These are phyloP conservation scores for Caenorhabditis briggsae DNA, from an alignment of 1,140 invertebrate species.

Conservation along the genomic window DNA sequence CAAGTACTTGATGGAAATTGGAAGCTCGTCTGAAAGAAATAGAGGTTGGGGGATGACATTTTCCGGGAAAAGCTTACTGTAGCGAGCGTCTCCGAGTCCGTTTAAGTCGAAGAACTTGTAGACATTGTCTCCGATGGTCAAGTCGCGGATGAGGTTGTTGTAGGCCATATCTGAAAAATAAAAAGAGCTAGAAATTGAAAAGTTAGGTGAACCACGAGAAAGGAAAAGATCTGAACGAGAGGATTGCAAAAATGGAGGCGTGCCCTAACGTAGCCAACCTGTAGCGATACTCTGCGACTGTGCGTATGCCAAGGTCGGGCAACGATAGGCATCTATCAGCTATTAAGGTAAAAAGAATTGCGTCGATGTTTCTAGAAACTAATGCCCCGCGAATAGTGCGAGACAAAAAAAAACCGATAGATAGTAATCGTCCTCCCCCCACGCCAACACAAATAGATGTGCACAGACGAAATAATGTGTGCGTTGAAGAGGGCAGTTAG, in stretches of 20 bases:
- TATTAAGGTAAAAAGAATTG: slow-evolving; percentile 3
- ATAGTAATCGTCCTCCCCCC: not conserved
- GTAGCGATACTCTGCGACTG: slow-evolving; percentile 5
- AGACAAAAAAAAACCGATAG: not conserved
- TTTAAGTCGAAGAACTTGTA: slow-evolving; percentile 86
- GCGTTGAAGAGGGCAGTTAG: not conserved
- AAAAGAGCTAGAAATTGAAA: not conserved
- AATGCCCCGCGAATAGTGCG: not conserved
- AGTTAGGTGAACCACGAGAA: too few relatives aligned
- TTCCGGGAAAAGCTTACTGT: slow-evolving; percentile 81
- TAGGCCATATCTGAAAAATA: slow-evolving; percentile 61
- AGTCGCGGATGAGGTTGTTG: slow-evolving; percentile 80
- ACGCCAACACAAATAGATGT: not conserved
- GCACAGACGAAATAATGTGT: not conserved
- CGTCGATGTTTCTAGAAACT: slow-evolving; percentile 21
- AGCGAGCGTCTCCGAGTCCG: slow-evolving; percentile 83
- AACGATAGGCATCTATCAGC: slow-evolving; percentile 42
- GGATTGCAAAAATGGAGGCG: not conserved
- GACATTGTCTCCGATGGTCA: slow-evolving; percentile 82
- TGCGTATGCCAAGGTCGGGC: slow-evolving; percentile 17
- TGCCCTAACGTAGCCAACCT: not conserved
- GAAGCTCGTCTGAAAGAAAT: slow-evolving; percentile 82
- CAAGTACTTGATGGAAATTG: slow-evolving; percentile 91
- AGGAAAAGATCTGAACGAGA: not conserved
- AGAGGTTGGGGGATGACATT: not conserved